Evolutionary conservation across 1,140 invertebrate species (phyloP).

Genomic region (Meloidogyne chitwoodi): DNA sequence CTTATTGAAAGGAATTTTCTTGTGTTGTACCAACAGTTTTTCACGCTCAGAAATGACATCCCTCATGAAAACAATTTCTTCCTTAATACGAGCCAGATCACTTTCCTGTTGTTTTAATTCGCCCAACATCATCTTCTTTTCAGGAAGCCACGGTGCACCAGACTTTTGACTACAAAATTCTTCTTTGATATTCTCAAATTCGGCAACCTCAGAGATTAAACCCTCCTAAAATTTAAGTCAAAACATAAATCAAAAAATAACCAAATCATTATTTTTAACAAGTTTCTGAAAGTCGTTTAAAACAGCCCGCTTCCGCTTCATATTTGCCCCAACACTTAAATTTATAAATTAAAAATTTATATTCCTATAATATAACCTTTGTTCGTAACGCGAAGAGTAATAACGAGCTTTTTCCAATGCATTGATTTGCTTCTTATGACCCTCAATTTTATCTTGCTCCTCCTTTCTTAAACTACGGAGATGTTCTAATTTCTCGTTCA

Average conservation of each 20-base stretch:
- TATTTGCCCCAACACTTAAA: background rate
- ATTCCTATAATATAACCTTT: background rate
- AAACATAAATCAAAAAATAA: background rate
- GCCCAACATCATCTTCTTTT: background rate
- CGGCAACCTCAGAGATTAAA: background rate
- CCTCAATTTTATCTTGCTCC: background rate
- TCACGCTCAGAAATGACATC: background rate
- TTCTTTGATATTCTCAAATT: background rate
- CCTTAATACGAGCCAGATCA: background rate
- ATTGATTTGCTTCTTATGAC: background rate
- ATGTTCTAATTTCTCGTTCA: background rate
- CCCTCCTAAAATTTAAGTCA: background rate
- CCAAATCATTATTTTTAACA: background rate
- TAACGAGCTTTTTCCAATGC: background rate
- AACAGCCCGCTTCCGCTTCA: background rate
- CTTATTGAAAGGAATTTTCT: background rate
- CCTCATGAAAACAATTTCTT: background rate
- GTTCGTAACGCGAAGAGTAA: background rate
- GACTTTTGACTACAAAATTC: background rate
- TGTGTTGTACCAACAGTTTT: background rate
- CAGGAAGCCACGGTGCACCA: background rate
- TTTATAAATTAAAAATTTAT: background rate
- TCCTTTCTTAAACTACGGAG: background rate
- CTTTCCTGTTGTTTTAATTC: background rate
- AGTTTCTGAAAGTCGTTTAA: background rate